Conservation (phyloP, 2,113 vertebrate species). For the Seriola rivoliana region DNA sequence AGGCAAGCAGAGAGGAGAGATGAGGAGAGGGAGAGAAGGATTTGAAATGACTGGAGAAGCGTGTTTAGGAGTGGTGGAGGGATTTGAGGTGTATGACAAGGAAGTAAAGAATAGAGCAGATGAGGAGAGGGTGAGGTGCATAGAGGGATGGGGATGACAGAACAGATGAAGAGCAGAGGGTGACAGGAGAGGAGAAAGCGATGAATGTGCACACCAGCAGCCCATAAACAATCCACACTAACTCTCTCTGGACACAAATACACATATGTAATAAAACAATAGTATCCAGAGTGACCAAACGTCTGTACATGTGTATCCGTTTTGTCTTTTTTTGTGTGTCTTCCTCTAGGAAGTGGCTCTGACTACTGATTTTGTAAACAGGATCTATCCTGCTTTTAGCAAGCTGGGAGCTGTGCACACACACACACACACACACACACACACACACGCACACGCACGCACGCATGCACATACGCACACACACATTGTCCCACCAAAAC, state of each 20-base stretch:
- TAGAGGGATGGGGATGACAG: not conserved
- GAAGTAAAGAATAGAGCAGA: not conserved
- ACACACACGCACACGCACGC: conserved; percentile 23
- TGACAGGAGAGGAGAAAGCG: conserved; percentile 15
- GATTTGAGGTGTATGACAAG: not conserved
- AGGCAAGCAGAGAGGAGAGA: conserved; percentile 8
- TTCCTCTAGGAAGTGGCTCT: conserved; percentile 61
- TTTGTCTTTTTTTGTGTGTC: conserved; percentile 29
- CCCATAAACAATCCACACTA: conserved; percentile 32
- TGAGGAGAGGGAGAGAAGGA: conserved; percentile 5
- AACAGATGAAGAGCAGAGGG: not conserved
- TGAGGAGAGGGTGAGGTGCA: not conserved
- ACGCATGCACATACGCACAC: too few relatives aligned
- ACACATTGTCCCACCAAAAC: conserved; percentile 14
- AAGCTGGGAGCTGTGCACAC: conserved; percentile 50
- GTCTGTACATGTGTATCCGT: conserved; percentile 10
- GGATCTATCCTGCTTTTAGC: conserved; percentile 65
- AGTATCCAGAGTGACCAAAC: conserved; percentile 14
- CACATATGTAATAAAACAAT: conserved; percentile 26
- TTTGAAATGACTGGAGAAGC: conserved; percentile 22
- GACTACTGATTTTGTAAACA: conserved; percentile 72
- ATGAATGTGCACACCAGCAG: conserved; percentile 16
- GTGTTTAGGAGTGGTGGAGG: not conserved
- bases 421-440: conserved; percentile 24
- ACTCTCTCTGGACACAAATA: conserved; percentile 4